Percentiles rank a stretch among this genome's conserved stretches.
phyloP scores from a whole-genome alignment of 1,140 invertebrate species.

The Ephestia elutella region DNA sequence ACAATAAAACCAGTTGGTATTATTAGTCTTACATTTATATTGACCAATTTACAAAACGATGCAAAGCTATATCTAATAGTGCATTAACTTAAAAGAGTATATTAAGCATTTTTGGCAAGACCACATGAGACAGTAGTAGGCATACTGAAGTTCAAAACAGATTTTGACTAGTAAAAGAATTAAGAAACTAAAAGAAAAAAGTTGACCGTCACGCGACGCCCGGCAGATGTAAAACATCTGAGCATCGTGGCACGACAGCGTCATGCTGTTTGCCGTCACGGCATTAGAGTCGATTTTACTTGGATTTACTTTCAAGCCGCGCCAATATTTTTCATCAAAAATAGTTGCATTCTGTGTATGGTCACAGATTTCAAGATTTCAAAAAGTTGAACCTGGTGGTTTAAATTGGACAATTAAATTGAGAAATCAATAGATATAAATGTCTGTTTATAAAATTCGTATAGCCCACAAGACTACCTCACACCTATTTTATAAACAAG shows the following conservation, averaged over 20 bases:
- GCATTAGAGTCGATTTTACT: too few species aligned
- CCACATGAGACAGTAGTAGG: background rate
- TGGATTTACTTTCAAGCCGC: too few species aligned
- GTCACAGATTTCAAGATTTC: too few species aligned
- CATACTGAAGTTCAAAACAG: background rate
- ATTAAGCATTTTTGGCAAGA: constrained; percentile 34
- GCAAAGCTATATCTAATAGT: constrained; percentile 26
- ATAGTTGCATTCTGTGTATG: too few species aligned
- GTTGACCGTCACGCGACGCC: too few species aligned
- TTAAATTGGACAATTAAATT: background rate
- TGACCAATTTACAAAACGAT: constrained; percentile 36
- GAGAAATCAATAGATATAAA: background rate
- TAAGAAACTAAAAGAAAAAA: too few species aligned
- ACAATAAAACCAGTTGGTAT: background rate
- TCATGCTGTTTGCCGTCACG: too few species aligned
- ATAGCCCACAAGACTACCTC: background rate
- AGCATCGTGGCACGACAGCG: too few species aligned
- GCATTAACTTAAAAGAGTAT: constrained; percentile 29
- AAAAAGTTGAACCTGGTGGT: too few species aligned
- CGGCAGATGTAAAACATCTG: too few species aligned
- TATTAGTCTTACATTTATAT: constrained; percentile 38
- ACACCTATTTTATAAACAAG: background rate
- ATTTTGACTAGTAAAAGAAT: background rate
- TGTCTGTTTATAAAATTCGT: background rate
- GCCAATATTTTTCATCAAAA: too few species aligned